phyloP scores from a whole-genome alignment of 2,797 vertebrate species.

The Sciurus vulgaris region DNA sequence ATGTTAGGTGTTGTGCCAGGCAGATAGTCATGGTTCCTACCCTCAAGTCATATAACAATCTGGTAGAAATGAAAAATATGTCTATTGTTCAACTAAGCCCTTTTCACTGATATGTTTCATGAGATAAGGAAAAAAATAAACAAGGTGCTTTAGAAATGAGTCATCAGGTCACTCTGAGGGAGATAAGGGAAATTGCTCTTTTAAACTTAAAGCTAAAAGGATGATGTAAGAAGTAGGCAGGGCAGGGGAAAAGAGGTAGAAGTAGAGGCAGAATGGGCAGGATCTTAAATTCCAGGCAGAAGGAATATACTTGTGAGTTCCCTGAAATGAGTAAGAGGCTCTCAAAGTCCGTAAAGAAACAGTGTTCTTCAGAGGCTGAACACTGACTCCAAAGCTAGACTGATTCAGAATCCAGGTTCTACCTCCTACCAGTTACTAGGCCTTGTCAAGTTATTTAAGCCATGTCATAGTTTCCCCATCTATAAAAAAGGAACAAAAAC shows the following conservation, averaged over 20 bases:
- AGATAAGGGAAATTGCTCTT: background rate
- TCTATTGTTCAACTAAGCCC: constrained; percentile 35
- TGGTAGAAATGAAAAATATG: constrained; percentile 19
- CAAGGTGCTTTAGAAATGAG: constrained; percentile 35
- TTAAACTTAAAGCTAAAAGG: constrained; percentile 33
- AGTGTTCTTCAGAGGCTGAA: background rate
- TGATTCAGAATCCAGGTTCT: background rate
- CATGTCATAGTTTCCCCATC: background rate
- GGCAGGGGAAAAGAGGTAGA: background rate
- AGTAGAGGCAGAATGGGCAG: background rate
- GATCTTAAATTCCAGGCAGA: background rate
- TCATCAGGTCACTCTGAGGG: background rate
- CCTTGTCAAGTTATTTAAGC: background rate
- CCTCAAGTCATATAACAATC: background rate
- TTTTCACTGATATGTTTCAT: background rate
- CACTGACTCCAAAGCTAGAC: background rate
- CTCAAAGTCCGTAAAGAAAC: background rate
- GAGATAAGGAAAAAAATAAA: constrained; percentile 35
- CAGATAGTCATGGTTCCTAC: background rate
- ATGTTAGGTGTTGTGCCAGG: background rate
- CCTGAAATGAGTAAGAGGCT: background rate
- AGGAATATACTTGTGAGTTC: background rate
- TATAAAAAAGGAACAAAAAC: background rate
- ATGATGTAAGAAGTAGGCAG: background rate
- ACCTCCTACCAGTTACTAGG: background rate